Percentiles rank a stretch among this genome's conserved stretches.
Conservation (phyloP, 2,888 invertebrate species). For the Zaprionus bogoriensis region DNA sequence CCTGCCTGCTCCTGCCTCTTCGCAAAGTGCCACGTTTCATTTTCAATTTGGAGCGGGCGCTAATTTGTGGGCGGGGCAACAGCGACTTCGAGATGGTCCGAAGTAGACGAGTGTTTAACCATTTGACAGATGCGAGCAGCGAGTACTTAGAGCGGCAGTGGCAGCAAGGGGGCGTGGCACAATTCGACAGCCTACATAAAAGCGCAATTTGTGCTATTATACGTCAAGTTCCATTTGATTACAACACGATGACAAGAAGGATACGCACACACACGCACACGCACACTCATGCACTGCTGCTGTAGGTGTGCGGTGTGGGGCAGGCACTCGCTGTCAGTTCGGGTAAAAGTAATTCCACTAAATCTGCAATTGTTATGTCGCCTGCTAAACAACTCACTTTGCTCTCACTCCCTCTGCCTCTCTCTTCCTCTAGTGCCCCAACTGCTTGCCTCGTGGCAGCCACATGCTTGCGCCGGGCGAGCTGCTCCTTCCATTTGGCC, state of each 20-base stretch:
- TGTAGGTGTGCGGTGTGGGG: constrained; percentile 22
- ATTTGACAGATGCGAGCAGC: constrained; percentile 60
- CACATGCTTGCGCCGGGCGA: neutral
- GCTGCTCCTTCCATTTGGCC: constrained; percentile 9
- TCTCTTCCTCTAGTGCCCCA: neutral
- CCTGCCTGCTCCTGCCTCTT: neutral
- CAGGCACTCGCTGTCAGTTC: constrained; percentile 4
- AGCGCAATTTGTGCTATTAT: constrained; percentile 74
- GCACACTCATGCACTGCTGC: neutral
- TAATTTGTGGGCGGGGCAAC: constrained; percentile 57
- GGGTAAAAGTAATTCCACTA: constrained; percentile 72
- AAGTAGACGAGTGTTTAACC: constrained; percentile 47
- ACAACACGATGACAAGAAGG: constrained; percentile 63
- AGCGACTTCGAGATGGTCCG: constrained; percentile 39
- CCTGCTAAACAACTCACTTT: constrained; percentile 72
- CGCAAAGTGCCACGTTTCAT: constrained; percentile 59
- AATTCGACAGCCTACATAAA: constrained; percentile 72
- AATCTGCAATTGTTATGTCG: constrained; percentile 77
- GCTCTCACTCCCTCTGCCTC: neutral
- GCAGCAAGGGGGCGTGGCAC: constrained; percentile 5
- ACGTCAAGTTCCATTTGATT: constrained; percentile 74
- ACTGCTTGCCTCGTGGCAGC: neutral
- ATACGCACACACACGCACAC: constrained; percentile 23
- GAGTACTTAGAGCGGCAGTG: constrained; percentile 13
- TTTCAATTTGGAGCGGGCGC: constrained; percentile 67